Evolutionary conservation across 2,797 vertebrate species (phyloP).

Genomic region (Zenarchopterus dispar): DNA sequence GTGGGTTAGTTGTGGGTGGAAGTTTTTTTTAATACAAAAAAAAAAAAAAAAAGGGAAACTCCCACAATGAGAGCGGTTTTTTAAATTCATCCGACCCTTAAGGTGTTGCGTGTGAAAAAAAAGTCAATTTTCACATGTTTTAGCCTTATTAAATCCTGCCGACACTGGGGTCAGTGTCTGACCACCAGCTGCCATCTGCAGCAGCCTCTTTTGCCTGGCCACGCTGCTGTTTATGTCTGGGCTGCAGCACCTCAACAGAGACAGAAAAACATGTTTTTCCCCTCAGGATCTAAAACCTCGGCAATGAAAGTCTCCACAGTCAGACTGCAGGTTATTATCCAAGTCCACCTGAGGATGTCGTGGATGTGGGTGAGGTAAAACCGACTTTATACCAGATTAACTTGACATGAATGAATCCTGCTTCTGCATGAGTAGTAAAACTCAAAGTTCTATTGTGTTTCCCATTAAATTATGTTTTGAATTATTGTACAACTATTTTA

Average conservation of each 20-base stretch:
- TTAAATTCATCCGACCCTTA: constrained; percentile 1
- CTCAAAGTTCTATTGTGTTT: no score
- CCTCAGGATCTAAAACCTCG: constrained; percentile 30
- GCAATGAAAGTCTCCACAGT: no score
- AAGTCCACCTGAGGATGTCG: constrained; percentile 45
- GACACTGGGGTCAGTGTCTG: constrained; percentile 25
- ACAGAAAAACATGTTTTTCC: constrained; percentile 70
- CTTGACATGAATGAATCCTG: no score
- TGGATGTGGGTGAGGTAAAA: constrained; percentile 49
- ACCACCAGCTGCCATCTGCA: constrained; percentile 28
- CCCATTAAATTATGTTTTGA: no score
- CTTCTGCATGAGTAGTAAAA: no score
- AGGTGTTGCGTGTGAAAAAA: background rate
- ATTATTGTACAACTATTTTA: no score
- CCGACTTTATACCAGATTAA: background rate
- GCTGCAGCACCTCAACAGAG: constrained; percentile 33
- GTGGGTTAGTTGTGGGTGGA: constrained; percentile 49
- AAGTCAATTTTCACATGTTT: no score
- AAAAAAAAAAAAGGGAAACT: constrained; percentile 26
- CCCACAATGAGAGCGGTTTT: background rate
- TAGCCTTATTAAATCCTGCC: background rate
- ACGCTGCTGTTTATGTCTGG: constrained; percentile 66
- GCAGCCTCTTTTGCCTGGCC: constrained; percentile 33
- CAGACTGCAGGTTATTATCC: constrained; percentile 50
- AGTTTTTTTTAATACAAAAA: constrained; percentile 11